Base-by-base conservation (phyloP, 2,113 vertebrate species). In the Callorhinus ursinus region DNA sequence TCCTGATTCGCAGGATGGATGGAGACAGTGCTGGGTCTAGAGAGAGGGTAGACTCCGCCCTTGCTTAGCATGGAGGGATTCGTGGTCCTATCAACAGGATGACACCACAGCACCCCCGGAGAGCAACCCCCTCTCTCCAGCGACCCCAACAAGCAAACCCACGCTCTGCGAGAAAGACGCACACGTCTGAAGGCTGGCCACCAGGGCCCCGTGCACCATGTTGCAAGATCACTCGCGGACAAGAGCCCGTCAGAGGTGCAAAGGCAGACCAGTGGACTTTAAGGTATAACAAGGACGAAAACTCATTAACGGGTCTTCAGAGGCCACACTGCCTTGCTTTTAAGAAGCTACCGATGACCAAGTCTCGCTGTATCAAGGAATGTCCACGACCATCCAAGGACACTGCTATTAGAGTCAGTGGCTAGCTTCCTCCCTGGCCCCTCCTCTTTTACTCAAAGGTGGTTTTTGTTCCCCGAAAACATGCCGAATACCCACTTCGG, bases 341-440 rank as follows among this genome's bases (percentile, higher is more conserved):
- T 24, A 10, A 31, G 55, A 63, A 63, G 28, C 67, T 4, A 26
- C 15, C 4, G 4, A 16, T 3, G 2, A 21, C 9, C 16, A 12
- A 22, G 33, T 33, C 46, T 61, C 13, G 5, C 11, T 0, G 7
- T 7, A 16, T 14, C 5, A 6, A 9, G 49, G 46, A 26, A 92
- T 1, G 14, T 3, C 65, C 79, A 46, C 9, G 24, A 26, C 83
- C 1, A 10, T 1, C 65, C 79, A 59, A n/a, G 4, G 15, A 46
- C 4, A 55, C 59, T 1, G 4, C 10, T 0, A 1, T 10, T 21
- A 42, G 11, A 42, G 11, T 26, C 11, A 4, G 15, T 0, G 0
- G 4, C 5, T 4, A 1, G 4, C 55, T 18, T 13, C 59, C 21
- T 13, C 4, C 4, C 3, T 7, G 0, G 5, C 0, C 19, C 12